Evolutionary conservation across 2,113 vertebrate genomes (phyloP).

Genomic region (Xyrauchen texanus): DNA sequence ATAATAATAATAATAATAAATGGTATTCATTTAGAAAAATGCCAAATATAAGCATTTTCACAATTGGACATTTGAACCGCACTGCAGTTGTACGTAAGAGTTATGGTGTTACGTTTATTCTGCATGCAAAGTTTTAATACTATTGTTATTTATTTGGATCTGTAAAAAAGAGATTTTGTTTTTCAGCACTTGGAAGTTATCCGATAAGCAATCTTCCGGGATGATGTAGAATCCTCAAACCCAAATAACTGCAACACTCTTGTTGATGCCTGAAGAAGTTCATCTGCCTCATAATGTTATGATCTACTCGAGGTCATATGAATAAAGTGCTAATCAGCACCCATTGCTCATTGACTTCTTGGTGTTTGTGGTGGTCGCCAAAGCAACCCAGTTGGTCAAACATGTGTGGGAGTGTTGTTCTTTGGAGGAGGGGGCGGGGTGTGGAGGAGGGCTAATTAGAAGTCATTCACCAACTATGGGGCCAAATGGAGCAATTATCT

Average conservation of each 20-base stretch:
- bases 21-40: too few relatives aligned
- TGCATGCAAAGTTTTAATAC: too few relatives aligned
- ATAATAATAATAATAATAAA: too few relatives aligned
- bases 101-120: too few relatives aligned
- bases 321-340: conserved; percentile 61
- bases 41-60: too few relatives aligned
- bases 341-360: conserved; percentile 55
- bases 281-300: not conserved
- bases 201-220: not conserved
- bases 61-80: too few relatives aligned
- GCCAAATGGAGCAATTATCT: conserved; percentile 85
- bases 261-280: conserved; percentile 22
- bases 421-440: conserved; percentile 6
- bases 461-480: conserved; percentile 78
- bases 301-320: conserved; percentile 14
- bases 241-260: not conserved
- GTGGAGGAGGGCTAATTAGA: conserved; percentile 75
- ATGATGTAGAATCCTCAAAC: not conserved
- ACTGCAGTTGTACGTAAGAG: too few relatives aligned
- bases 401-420: conserved; percentile 38
- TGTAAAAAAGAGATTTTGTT: too few relatives aligned
- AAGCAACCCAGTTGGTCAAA: conserved; percentile 72
- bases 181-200: not conserved
- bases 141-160: too few relatives aligned
- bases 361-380: conserved; percentile 62